Percentiles rank a stretch among this genome's conserved stretches.
Conservation (phyloP, 2,113 vertebrate species). For the Haplochromis burtoni region DNA sequence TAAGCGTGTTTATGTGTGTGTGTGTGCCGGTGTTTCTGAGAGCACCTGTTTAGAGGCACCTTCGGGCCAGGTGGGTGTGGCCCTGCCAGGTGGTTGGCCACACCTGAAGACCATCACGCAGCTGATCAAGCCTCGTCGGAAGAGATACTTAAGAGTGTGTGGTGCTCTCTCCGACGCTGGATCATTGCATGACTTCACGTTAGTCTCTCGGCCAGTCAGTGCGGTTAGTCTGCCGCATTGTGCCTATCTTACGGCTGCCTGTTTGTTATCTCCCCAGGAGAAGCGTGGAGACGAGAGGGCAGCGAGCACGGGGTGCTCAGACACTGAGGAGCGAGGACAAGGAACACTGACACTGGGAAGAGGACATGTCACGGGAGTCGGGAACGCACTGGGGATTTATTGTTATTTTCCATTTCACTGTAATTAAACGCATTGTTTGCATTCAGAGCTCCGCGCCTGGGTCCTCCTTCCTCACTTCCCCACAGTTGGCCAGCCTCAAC, state of each 20-base stretch:
- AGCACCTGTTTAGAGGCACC: background rate
- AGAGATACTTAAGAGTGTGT: background rate
- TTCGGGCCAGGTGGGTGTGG: rapidly evolving
- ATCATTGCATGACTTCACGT: background rate
- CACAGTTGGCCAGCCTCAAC: rapidly evolving
- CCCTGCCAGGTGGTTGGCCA: rapidly evolving
- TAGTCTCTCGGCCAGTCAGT: background rate
- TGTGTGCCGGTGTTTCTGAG: background rate
- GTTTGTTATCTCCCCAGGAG: background rate
- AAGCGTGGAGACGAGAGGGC: background rate
- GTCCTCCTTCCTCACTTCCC: background rate
- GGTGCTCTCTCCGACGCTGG: background rate
- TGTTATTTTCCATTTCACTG: background rate
- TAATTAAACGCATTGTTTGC: background rate
- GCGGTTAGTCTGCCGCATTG: rapidly evolving
- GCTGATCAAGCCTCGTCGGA: background rate
- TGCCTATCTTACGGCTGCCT: rapidly evolving
- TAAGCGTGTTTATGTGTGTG: too few species aligned
- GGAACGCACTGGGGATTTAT: background rate
- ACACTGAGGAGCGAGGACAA: background rate
- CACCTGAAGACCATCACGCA: rapidly evolving
- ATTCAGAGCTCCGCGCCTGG: background rate
- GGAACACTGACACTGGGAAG: background rate
- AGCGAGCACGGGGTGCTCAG: background rate
- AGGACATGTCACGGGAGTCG: background rate